Conservation (phyloP, 2,888 invertebrate species). For the Tetropium fuscum region DNA sequence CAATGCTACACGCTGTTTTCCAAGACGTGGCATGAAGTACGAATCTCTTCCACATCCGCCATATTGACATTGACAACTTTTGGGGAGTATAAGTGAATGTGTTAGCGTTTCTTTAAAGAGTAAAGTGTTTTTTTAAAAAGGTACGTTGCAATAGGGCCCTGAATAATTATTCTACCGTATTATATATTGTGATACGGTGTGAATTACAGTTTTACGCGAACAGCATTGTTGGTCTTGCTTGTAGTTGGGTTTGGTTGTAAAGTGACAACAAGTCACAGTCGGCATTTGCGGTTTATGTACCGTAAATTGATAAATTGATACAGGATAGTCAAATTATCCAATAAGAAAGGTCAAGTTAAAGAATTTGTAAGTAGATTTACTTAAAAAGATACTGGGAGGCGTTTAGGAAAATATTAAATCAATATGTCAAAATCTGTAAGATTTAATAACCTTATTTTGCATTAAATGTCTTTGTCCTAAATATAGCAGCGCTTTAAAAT, state of each 20-base stretch:
- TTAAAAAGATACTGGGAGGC: not conserved
- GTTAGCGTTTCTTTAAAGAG: constrained; percentile 70
- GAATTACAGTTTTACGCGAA: constrained; percentile 38
- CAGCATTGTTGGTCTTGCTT: constrained; percentile 52
- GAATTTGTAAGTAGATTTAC: constrained; percentile 1
- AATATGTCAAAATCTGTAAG: constrained; percentile 61
- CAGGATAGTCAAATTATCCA: constrained; percentile 9
- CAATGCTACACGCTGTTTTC: constrained; percentile 59
- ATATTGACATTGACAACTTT: constrained; percentile 85
- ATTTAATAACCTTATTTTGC: constrained; percentile 58
- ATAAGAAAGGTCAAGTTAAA: not conserved
- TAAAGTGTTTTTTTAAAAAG: constrained; percentile 68
- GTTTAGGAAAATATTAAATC: constrained; percentile 52
- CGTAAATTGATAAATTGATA: constrained; percentile 26
- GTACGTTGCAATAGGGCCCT: constrained; percentile 63
- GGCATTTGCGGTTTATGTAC: constrained; percentile 58
- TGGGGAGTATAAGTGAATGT: constrained; percentile 78
- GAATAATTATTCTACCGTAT: constrained; percentile 3
- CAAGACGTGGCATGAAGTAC: constrained; percentile 86
- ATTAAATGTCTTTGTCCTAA: constrained; percentile 59
- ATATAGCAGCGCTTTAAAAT: constrained; percentile 44
- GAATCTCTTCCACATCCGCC: constrained; percentile 84
- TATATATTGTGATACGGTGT: constrained; percentile 23
- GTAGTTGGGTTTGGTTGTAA: constrained; percentile 43
- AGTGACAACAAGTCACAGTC: constrained; percentile 70